These are phyloP conservation scores for Ictalurus furcatus DNA, from an alignment of 2,113 vertebrate genomes.

Conservation along the genomic window DNA sequence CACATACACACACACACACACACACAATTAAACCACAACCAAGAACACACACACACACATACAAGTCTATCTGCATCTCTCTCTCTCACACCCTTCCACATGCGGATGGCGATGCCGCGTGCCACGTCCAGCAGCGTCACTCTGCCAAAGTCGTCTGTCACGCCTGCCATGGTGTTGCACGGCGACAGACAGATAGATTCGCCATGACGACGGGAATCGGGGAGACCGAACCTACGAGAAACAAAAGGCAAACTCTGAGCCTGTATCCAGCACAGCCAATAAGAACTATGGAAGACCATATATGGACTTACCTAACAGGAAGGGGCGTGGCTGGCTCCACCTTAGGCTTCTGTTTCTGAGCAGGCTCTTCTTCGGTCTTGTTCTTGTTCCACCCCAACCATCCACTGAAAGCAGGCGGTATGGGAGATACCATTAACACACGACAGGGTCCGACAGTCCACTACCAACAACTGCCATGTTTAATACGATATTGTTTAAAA, in stretches of 20 bases:
- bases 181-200: conserved; percentile 94
- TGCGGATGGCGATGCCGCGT: conserved; percentile 88
- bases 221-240: conserved; percentile 86
- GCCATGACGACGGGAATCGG: conserved; percentile 93
- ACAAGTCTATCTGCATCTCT: neutral
- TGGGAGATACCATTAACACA: neutral
- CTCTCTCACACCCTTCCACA: conserved; percentile 93
- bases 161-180: conserved; percentile 92
- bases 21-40: neutral
- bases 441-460: neutral
- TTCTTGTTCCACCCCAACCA: conserved; percentile 94
- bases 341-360: conserved; percentile 92
- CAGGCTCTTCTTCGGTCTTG: conserved; percentile 86
- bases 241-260: neutral
- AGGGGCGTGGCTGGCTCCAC: conserved; percentile 90
- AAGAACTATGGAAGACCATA: neutral
- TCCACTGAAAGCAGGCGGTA: conserved; percentile 73
- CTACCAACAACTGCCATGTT: neutral
- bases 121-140: conserved; percentile 88
- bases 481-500: neutral
- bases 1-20: neutral
- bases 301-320: conserved; percentile 79
- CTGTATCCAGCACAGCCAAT: neutral
- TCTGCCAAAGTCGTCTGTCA: conserved; percentile 95
- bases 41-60: neutral